Evolutionary conservation across 2,888 invertebrate genomes (phyloP), one percentile per base, ranked within the genome.

Genomic region (Deilephila porcellus): DNA sequence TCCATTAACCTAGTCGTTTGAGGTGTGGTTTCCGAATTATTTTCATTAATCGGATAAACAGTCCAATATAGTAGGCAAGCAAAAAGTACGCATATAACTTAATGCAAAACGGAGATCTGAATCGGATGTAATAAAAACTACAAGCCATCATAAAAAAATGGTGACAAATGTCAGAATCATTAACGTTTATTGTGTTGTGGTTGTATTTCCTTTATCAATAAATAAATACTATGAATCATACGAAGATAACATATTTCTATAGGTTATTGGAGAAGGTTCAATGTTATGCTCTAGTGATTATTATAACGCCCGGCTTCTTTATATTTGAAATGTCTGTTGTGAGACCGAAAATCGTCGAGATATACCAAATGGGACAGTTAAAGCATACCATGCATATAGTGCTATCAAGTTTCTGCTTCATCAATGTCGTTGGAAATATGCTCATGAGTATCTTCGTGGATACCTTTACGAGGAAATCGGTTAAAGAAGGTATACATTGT

Each of bases 401-500:
- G 4, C 76, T 87, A 14, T 79, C 87, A 7, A 76, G 79, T 0
- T 88, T 90, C 75, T 85, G 84, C 73, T 90, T 92, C 72, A 74
- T 89, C 0, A 93, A 93, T 72, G 82, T 92, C 2, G 60, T 80
- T 59, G 93, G 92, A 0, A 93, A 93, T 60, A 87, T 92, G 86
- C 72, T 90, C 0, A 79, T 89, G 78, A 83, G 86, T 56, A 82
- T 90, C 25, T 52, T 86, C 0, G 86, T 83, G 3, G 85, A 90
- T 60, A 85, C 94, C 0, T 84, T 75, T 11, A 60, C 87, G 45
- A 85, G 77, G 29, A 77, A 70, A 45, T 76, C 79, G n/a, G n/a
- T 71, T 2, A 73, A 74, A 3, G 76, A 83, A 6, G 84, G 83
- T 1, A 78, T 95, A 74, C 96, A 97, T 84, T 99, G 99, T 88